Base-by-base conservation (phyloP, 1,140 invertebrate genomes). In the Platyscapa corneri region DNA sequence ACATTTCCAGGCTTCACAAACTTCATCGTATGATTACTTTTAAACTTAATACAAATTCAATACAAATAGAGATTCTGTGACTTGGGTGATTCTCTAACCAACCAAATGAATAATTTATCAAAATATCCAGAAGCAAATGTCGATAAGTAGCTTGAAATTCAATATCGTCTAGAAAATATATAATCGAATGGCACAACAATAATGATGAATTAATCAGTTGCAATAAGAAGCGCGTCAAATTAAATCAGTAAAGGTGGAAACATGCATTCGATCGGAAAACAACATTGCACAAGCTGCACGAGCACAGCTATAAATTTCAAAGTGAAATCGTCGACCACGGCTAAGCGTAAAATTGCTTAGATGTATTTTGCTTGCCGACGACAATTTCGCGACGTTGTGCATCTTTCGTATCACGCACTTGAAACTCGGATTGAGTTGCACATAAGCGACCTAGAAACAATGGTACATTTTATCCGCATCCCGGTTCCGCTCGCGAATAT, bases 301-400 rank as follows among this genome's bases (percentile, higher is more conserved):
- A 42, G 0, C 3, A 2, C 3, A 67, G 30, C 3, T 67, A 67
- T 37, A 70, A 70, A 37, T 70, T 70, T 7, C 12, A 70, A 70
- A 37, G 34, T 70, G 67, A 70, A 70, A 80, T 79, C 39, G 18
- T 16, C n/a, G 12, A 27, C 23, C 18, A 49, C 37, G 20, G 12
- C 12, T 27, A 37, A 82, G 30, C 42, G 16, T 70, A 53, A 82
- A 72, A 82, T 82, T 46, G 72, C 42, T 18, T n/a, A 49, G 7
- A 30, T 72, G 72, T 82, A 67, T 27, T 20, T 49, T 74, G 37
- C 12, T 10, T 6, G n/a, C 3, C 16, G 32, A 23, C 14, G 23
- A 72, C 42, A 72, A 65, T 82, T 42, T 34, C 14, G 37, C 16
- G 12, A 32, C 27, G 30, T 80, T 46, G 78, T 42, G 6, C 37